Base-by-base conservation (phyloP, 37 sponge, comb jelly and placozoan species). In the Bolinopsis microptera region DNA sequence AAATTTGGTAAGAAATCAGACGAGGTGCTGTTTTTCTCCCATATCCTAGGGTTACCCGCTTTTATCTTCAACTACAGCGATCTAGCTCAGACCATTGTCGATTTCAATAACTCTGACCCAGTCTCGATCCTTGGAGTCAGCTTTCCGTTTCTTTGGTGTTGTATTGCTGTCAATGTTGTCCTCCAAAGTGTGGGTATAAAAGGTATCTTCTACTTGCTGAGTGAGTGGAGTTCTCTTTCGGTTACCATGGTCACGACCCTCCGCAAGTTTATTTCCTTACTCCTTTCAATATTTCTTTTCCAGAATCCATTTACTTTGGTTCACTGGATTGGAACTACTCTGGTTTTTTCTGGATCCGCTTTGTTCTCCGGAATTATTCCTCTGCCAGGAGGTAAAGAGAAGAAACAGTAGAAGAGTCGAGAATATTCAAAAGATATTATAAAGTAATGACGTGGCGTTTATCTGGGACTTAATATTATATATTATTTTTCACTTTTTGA, bases 211-310 rank as follows among this genome's bases (percentile, higher is more conserved):
- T 93, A 70, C 23, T 92, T 98, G 25, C 95, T 97, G 1, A 94
- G 96, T 21, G 96, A 95, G 86, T 96, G 96, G 74, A 96, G 96
- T 69, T 98, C 99, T 5, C 96, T 98, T n/a, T 75, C 96, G 18
- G 99, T 98, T 13, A 98, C 97, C 32, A 92, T 98, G 69, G 94
- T 97, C 0, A 93, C 97, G 32, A 98, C 97, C 0, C 88, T 98
- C 69, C 93, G 99, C 67, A 98, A 98, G 94, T 98, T 98, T 69
- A 69, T 96, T 32, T 95, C 95, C 83, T 94, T 98, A 30, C 34
- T 98, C 92, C 92, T 98, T 93, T 98, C 99, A 8, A 96, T 98
- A 69, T 95, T 94, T 69, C 97, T 96, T 93, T 98, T 98, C 82
- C 86, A 93, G 33, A 98, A 97, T 69, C 96, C 99, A 69, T 98